Evolutionary conservation across 2,113 vertebrate genomes (phyloP).

Genomic region (Cairina moschata): DNA sequence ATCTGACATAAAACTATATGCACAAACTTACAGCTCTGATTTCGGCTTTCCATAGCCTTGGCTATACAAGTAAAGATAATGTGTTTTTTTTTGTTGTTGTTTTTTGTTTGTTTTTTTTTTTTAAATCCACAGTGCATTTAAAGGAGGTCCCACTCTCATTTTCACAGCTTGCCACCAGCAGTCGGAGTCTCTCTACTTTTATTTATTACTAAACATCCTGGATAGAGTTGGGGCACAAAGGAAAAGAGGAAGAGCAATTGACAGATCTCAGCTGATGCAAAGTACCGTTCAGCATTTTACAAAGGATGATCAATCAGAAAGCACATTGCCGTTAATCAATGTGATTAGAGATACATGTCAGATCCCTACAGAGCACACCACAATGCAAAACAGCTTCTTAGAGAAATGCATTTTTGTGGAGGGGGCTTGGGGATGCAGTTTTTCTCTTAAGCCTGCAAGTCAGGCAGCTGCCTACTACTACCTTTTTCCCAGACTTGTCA

Average conservation of each 20-base stretch:
- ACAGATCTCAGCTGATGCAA: not conserved
- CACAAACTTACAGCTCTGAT: not conserved
- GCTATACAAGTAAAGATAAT: not conserved
- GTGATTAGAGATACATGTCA: not conserved
- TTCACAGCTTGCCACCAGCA: not conserved
- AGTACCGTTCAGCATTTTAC: not conserved
- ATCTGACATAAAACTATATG: conserved; percentile 14
- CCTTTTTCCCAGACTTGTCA: not conserved
- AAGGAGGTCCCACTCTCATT: not conserved
- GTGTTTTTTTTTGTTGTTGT: not conserved
- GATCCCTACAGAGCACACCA: not conserved
- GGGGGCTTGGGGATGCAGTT: not conserved
- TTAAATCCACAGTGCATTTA: not conserved
- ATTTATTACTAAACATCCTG: not conserved
- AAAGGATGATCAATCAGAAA: not conserved
- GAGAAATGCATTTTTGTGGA: not conserved
- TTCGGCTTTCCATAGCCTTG: not conserved
- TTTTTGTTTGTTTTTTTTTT: not conserved
- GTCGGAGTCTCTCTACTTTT: not conserved
- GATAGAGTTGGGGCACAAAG: not conserved
- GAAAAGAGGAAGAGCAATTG: not conserved
- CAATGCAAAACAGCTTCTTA: not conserved
- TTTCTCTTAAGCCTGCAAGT: not conserved
- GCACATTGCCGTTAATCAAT: not conserved
- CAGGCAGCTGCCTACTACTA: not conserved